Evolutionary conservation across 2,113 vertebrate species (phyloP).

Genomic region (Amazona vittata): DNA sequence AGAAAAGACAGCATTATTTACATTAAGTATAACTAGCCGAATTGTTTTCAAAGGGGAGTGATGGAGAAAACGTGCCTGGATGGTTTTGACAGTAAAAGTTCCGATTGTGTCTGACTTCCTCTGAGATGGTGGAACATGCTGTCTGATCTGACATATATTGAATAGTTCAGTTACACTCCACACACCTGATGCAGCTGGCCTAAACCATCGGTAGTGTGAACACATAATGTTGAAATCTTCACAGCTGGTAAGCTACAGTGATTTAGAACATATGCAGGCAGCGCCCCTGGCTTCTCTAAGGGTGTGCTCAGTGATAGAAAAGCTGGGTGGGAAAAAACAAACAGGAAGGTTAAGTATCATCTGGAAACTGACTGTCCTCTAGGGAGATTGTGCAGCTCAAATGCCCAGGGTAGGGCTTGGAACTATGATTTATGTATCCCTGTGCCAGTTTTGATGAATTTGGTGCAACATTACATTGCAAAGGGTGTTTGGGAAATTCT

Average conservation of each 20-base stretch:
- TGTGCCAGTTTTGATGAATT: conserved; percentile 55
- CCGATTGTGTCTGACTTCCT: background rate
- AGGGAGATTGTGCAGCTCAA: background rate
- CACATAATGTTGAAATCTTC: background rate
- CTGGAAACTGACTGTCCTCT: background rate
- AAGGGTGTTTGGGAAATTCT: conserved; percentile 63
- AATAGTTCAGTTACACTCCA: background rate
- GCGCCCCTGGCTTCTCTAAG: background rate
- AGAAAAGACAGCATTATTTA: background rate
- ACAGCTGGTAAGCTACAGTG: background rate
- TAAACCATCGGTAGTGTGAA: background rate
- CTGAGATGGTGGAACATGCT: background rate
- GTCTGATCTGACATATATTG: background rate
- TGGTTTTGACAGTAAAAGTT: background rate
- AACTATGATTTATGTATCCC: conserved; percentile 23
- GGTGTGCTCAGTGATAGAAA: background rate
- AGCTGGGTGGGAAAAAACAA: background rate
- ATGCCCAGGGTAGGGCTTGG: background rate
- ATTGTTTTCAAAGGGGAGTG: background rate
- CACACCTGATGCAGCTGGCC: background rate
- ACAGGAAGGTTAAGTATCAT: background rate
- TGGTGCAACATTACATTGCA: conserved; percentile 58
- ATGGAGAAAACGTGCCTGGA: background rate
- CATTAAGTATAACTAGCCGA: background rate
- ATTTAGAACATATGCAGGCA: background rate